These are phyloP conservation scores for Vanessa cardui DNA, from an alignment of 2,888 invertebrate genomes.

Conservation along the genomic window DNA sequence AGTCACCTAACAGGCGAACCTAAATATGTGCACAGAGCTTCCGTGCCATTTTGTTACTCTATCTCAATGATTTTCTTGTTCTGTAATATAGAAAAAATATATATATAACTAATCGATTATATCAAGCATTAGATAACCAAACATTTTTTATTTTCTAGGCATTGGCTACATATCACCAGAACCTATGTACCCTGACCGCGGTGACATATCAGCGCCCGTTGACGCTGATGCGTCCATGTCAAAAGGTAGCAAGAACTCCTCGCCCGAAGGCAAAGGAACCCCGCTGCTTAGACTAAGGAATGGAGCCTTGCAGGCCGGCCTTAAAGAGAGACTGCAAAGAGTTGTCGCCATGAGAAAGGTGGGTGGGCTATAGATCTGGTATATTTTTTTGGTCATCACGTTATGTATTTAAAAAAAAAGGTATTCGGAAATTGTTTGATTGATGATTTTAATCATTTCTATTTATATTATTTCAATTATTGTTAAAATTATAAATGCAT, in stretches of 20 bases:
- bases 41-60: no score
- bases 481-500: no score
- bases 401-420: no score
- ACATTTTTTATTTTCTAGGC: conserved; percentile 50
- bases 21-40: no score
- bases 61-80: no score
- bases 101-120: not conserved
- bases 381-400: no score
- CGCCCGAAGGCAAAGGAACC: conserved; percentile 58
- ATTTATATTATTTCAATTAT: no score
- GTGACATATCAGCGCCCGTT: conserved; percentile 72
- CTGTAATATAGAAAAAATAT: no score
- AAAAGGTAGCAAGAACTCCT: conserved; percentile 53
- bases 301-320: conserved; percentile 86
- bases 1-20: no score
- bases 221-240: conserved; percentile 60
- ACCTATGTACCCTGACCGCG: conserved; percentile 83
- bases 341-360: conserved; percentile 78
- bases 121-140: not conserved
- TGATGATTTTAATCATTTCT: no score
- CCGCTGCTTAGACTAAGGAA: conserved; percentile 84
- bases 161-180: conserved; percentile 85
- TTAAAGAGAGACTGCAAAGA: conserved; percentile 83
- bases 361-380: no score
- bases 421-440: no score